Evolutionary conservation across 30 jellyfish, hydroid and myxozoan species (phyloP), one percentile per base, ranked within the genome.

Genomic region (Turritopsis dohrnii): DNA sequence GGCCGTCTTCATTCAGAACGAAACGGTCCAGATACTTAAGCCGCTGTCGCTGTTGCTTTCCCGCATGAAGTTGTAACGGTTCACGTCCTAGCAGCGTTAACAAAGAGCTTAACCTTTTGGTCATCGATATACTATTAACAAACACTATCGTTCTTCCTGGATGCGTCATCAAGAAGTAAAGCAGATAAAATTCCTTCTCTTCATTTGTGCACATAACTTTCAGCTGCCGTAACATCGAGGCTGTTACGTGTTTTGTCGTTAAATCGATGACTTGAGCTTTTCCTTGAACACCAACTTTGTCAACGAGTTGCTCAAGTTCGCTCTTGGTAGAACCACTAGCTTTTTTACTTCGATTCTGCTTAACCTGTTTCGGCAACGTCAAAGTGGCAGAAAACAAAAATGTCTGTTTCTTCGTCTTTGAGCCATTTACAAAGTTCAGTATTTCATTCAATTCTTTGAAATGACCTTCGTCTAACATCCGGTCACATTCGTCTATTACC

Each of bases 381-480:
- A 93, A 60, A n/a, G 98, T 93, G 9, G 98, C 98, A 31, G 98
- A 93, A 66, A 93, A 93, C 73, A 89, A 54, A 84, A 84, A 93
- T 24, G 88, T 88, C 75, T 93, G 96, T 71, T 90, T 54, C n/a
- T 93, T 92, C 27, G 81, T 28, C 16, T 53, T 71, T 20, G 89
- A 25, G 0, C 75, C 80, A 9, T 85, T 74, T 79, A 93, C 22
- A 22, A 76, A 71, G 72, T 85, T 52, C 53, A 88, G 82, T 18
- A 93, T 83, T 76, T 88, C 94, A 17, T 90, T 22, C 52, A 89
- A 86, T 27, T 93, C 98, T 74, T 89, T 85, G 81, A 89, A 94
- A 83, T 94, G 99, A 16, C 99, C 99, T 66, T 84, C 72, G 41
- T 94, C 96, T 22, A 89, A 90, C 99, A 94, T 94, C 66, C 99